Conservation (phyloP, 2,888 invertebrate species). For the Epistrophella euchroma region DNA sequence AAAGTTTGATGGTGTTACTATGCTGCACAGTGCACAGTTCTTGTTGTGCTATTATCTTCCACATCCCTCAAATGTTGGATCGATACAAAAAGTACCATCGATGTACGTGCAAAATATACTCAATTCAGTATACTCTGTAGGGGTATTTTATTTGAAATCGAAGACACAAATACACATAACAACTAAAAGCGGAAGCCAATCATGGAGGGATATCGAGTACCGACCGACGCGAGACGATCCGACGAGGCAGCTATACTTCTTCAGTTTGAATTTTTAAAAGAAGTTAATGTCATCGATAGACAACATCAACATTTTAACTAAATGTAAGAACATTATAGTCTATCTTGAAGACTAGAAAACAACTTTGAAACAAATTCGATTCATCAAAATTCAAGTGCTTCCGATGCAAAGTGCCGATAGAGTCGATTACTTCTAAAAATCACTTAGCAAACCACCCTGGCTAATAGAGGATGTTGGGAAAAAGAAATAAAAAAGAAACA, state of each 20-base stretch:
- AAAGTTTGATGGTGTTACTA: not conserved
- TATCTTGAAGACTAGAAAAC: constrained; percentile 11
- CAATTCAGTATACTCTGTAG: not conserved
- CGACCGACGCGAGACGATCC: too few relatives aligned
- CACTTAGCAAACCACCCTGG: constrained; percentile 53
- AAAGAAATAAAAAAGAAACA: not conserved
- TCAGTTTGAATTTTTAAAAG: not conserved
- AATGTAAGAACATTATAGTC: not conserved
- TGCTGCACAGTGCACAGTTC: not conserved
- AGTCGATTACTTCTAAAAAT: constrained; percentile 46
- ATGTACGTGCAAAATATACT: not conserved
- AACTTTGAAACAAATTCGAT: constrained; percentile 29
- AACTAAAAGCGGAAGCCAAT: not conserved
- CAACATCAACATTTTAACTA: not conserved
- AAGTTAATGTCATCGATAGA: constrained; percentile 11
- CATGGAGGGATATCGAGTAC: not conserved
- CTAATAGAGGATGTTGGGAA: constrained; percentile 28
- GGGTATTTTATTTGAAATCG: not conserved
- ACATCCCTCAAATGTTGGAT: not conserved
- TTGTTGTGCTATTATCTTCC: not conserved
- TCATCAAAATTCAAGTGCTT: constrained; percentile 35
- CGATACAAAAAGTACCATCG: not conserved
- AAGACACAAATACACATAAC: not conserved
- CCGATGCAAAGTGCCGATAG: constrained; percentile 35
- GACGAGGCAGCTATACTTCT: not conserved